Evolutionary conservation across 1,140 invertebrate genomes (phyloP), one percentile per base, ranked within the genome.

Genomic region (Chionoecetes opilio): DNA sequence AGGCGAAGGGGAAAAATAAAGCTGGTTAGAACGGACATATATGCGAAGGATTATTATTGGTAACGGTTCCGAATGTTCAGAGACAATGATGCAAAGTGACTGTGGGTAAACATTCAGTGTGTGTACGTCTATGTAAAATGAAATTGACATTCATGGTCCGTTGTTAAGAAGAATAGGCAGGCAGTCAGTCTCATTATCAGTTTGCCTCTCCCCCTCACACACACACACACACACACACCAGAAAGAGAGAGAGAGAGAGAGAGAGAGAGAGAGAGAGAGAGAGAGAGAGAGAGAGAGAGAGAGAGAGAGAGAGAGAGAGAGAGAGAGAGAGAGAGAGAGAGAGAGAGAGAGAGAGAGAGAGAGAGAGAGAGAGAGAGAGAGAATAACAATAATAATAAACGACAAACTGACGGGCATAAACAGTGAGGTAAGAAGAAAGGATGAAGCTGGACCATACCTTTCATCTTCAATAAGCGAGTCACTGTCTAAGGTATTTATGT

Each of bases 291-390:
- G 6, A 75, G 63, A 8, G 21, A 75, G 21, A 75, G 5, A 75
- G 63, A 9, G 21, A 75, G 63, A 75, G 63, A 75, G 63, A 75
- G 63, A 75, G 63, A 75, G 63, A 75, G 63, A 75, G 63, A 75
- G 63, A 75, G 63, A 75, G 63, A 75, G 63, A 75, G 63, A 75
- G 63, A 75, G 63, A 75, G 63, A 75, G 63, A 75, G 63, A 75
- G 63, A 75, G 63, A 75, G 63, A 75, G 63, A 84, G 82, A 84
- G 82, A 84, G 82, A 84, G 82, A 84, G 82, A 84, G 82, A 84
- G 82, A 84, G 82, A 84, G 82, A 84, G 82, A 84, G 82, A 84
- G 82, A 84, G 82, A 84, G 82, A 84, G 82, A 84, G 82, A 34
- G 82, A 34, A 3, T 84, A 31, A 84, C 29, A 9, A 34, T 17